Evolutionary conservation across 2,888 invertebrate genomes (phyloP), one percentile per base, ranked within the genome.

Genomic region (Acronicta leporina): DNA sequence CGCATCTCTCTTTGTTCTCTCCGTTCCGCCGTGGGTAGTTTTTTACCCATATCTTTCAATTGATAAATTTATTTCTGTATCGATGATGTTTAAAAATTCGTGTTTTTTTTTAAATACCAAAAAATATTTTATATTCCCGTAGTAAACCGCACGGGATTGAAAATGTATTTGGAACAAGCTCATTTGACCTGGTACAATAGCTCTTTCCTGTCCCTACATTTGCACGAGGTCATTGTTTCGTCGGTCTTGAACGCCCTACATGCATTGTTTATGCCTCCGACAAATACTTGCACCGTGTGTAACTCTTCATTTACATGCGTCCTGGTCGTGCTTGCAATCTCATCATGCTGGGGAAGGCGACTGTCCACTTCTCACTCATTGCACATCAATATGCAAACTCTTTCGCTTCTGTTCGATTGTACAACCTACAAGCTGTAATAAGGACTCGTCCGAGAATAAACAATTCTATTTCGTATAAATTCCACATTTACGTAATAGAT

Each of bases 301-400:
- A 82, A 78, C 80, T 82, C 75, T 81, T 87, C 86, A 90, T 91
- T 91, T 86, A 79, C 87, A 91, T 91, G 82, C 83, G 87, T 81
- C 81, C 79, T 79, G 80, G 79, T 72, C 70, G 62, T 63, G 77
- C 77, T 71, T 68, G 78, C 80, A 84, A 80, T 82, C 83, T 70
- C 81, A 83, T 85, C 83, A 86, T 84, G 82, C 68, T 78, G 79
- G 77, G 77, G 73, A 82, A 78, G n/a, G 68, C 81, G 75, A 85
- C 82, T 84, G 84, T 89, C 86, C 82, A 73, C 82, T 87, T 90
- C 90, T 89, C 87, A 87, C 88, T 88, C 81, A 84, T 90, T 90
- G 85, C 83, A 82, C 90, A 86, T 89, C 88, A 85, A 86, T 86
- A 90, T 91, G 90, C 79, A 84, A 88, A 90, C 84, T 77, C 65